A percentile compares a stretch with the other conserved stretches of the same genome.
Evolutionary conservation across 2,888 invertebrate genomes (phyloP).

Genomic region (Hemithea aestivaria): DNA sequence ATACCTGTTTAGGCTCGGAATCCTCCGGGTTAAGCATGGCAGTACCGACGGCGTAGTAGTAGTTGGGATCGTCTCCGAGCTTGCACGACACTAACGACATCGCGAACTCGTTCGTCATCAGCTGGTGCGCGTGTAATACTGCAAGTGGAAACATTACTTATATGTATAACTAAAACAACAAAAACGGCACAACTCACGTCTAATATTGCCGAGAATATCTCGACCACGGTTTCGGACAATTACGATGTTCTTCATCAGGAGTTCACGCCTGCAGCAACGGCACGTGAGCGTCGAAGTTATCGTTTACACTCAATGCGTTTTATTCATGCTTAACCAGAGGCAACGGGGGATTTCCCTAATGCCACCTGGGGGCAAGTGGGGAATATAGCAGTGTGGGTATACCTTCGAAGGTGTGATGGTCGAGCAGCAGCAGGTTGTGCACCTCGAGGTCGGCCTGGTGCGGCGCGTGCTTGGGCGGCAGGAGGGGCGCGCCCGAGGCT

Average conservation of each 20-base stretch:
- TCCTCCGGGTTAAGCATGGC: conserved; percentile 97
- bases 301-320: no score
- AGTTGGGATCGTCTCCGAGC: conserved; percentile 93
- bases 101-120: conserved; percentile 94
- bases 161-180: no score
- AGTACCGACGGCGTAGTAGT: conserved; percentile 97
- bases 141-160: conserved; percentile 18
- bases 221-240: no score
- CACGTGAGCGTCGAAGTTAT: no score
- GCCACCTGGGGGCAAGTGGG: no score
- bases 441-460: conserved; percentile 93
- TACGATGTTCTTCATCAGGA: no score
- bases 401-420: conserved; percentile 97
- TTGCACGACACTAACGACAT: conserved; percentile 93
- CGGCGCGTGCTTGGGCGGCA: conserved; percentile 48
- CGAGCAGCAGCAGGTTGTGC: conserved; percentile 93
- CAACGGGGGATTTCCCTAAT: no score
- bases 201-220: no score
- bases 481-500: conserved; percentile 54
- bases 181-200: no score
- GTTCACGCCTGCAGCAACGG: no score
- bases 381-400: no score
- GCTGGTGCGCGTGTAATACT: conserved; percentile 96
- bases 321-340: no score
- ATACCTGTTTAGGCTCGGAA: conserved; percentile 91